phyloP scores from a whole-genome alignment of 2,113 vertebrate species.

The Gymnobelideus leadbeateri region DNA sequence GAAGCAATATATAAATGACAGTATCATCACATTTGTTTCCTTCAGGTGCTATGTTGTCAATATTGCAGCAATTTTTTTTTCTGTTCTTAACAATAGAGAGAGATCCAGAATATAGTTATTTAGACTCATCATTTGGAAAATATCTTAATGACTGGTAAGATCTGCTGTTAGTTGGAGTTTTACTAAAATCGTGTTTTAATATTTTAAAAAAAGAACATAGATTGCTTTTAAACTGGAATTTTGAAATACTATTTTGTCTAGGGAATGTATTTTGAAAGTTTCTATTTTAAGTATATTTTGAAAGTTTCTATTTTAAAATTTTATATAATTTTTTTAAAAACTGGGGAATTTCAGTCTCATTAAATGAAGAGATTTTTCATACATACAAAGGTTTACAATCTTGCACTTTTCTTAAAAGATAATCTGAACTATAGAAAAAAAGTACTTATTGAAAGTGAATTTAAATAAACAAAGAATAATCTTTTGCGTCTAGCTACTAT shows the following conservation, averaged over 20 bases:
- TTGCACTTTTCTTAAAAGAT: neutral
- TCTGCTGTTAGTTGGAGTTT: neutral
- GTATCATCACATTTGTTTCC: neutral
- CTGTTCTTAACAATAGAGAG: neutral
- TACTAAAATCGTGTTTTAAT: constrained; percentile 10
- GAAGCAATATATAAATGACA: neutral
- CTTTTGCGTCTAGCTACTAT: neutral
- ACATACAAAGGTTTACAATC: neutral
- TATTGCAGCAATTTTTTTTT: neutral
- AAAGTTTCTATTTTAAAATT: neutral
- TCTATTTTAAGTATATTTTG: neutral
- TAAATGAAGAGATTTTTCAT: neutral
- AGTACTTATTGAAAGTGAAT: neutral
- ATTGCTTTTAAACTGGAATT: neutral
- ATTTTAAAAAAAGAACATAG: rapidly evolving
- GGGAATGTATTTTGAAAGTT: constrained; percentile 9
- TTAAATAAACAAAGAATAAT: neutral
- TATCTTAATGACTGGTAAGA: neutral
- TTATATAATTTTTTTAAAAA: neutral
- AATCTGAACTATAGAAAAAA: neutral
- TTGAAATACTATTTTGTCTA: neutral
- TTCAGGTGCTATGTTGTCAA: neutral
- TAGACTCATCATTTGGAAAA: constrained; percentile 1
- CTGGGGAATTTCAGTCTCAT: neutral
- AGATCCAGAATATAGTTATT: neutral